These are phyloP conservation scores for Boloria selene DNA, from an alignment of 2,888 invertebrate genomes.

Conservation along the genomic window DNA sequence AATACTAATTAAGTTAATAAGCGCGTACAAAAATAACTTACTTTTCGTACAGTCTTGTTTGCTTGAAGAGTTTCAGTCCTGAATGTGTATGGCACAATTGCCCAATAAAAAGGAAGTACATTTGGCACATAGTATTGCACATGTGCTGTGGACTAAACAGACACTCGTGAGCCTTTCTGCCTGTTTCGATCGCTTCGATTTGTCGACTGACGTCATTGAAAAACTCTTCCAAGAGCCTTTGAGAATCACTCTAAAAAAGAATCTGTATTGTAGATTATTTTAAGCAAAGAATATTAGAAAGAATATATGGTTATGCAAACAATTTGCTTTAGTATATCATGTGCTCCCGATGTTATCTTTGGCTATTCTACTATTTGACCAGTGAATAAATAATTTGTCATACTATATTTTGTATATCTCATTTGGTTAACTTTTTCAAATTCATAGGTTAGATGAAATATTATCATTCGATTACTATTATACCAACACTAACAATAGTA, in stretches of 20 bases:
- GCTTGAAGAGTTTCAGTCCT: slow-evolving; percentile 87
- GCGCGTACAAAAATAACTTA: slow-evolving; percentile 60
- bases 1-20: not conserved
- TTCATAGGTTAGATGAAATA: too few species aligned
- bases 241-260: slow-evolving; percentile 83
- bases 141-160: slow-evolving; percentile 94
- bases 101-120: slow-evolving; percentile 96
- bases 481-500: too few species aligned
- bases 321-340: too few species aligned
- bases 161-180: slow-evolving; percentile 91
- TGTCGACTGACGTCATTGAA: slow-evolving; percentile 90
- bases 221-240: slow-evolving; percentile 88
- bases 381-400: too few species aligned
- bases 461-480: too few species aligned
- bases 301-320: too few species aligned
- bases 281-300: too few species aligned
- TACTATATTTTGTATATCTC: too few species aligned
- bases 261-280: not conserved
- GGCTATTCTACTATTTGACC: too few species aligned
- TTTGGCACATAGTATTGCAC: slow-evolving; percentile 94
- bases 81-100: slow-evolving; percentile 88
- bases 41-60: slow-evolving; percentile 88
- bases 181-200: slow-evolving; percentile 86
- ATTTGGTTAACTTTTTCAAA: too few species aligned
- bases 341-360: too few species aligned